Base-by-base conservation (phyloP, 2,113 vertebrate species). In the Motacilla alba region DNA sequence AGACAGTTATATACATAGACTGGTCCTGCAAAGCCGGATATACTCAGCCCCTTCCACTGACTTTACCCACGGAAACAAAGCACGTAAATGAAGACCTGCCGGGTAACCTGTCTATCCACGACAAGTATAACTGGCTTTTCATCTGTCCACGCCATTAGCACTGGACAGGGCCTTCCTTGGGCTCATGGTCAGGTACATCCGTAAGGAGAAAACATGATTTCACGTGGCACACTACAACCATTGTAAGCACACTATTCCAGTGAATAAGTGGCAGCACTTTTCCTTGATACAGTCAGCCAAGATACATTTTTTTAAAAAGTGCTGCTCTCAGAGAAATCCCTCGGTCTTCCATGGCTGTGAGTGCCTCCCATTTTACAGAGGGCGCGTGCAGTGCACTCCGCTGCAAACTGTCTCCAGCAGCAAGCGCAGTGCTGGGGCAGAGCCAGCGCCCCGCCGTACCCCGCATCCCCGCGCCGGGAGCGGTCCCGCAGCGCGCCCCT, bases 11-110 rank as follows among this genome's bases (percentile, higher is more conserved):
- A 73, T 24, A 14, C 13, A 55, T 4, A 46, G 15, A 15, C 27
- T 28, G 63, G 50, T 43, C 26, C 24, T 20, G 28, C 0, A 1
- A 20, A 67, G 47, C 22, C 0, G 0, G 37, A 74, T 41, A 35
- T 41, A 47, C 28, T 68, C 22, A n/a, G 49, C 17, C 41, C 22
- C 56, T 50, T 75, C 26, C 31, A 62, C 23, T n/a, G 27, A 19
- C 12, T 60, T 47, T 8, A 79, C 43, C 31, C 21, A 27, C 0
- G 0, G 0, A 60, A 39, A 49, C 2, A 8, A 79, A 62, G 14
- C 28, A 19, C 2, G 7, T 22, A 39, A 70, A 13, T 1, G 1
- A 27, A 33, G 60, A 19, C 58, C 13, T 20, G 4, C 26, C 6
- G 5, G n/a, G 23, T 22, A 21, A 69, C 41, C 35, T 26, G 64